Evolutionary conservation across 2,888 invertebrate species (phyloP).

Genomic region (Stenolophus ochropezus): DNA sequence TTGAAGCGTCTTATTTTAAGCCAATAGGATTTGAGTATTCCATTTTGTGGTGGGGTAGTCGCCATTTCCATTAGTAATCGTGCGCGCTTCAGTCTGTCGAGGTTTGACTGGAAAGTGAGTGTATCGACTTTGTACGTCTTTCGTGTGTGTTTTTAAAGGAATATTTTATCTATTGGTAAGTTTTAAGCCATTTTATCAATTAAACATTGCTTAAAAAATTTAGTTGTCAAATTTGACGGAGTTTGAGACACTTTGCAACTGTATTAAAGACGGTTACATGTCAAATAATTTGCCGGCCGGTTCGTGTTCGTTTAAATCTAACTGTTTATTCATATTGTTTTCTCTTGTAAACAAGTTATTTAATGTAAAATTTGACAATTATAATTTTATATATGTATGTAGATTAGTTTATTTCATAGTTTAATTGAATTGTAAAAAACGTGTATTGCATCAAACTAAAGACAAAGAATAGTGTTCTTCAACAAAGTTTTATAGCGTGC

Average conservation of each 20-base stretch:
- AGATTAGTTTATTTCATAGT: neutral
- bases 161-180: slow-evolving; percentile 64
- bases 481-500: neutral
- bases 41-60: slow-evolving; percentile 66
- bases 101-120: slow-evolving; percentile 67
- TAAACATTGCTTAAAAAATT: slow-evolving; percentile 46
- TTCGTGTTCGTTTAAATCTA: slow-evolving; percentile 33
- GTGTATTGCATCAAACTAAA: neutral
- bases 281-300: slow-evolving; percentile 55
- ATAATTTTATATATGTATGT: neutral
- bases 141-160: slow-evolving; percentile 66
- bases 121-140: slow-evolving; percentile 65
- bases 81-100: slow-evolving; percentile 71
- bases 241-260: slow-evolving; percentile 6
- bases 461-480: neutral
- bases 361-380: neutral
- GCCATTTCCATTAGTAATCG: slow-evolving; percentile 70
- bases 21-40: slow-evolving; percentile 67
- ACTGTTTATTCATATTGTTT: slow-evolving; percentile 19
- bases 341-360: neutral
- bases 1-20: slow-evolving; percentile 66
- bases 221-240: neutral
- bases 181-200: slow-evolving; percentile 60
- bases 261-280: slow-evolving; percentile 48
- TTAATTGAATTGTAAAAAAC: neutral